phyloP scores from a whole-genome alignment of 2,113 vertebrate genomes.

The Pangasianodon hypophthalmus region DNA sequence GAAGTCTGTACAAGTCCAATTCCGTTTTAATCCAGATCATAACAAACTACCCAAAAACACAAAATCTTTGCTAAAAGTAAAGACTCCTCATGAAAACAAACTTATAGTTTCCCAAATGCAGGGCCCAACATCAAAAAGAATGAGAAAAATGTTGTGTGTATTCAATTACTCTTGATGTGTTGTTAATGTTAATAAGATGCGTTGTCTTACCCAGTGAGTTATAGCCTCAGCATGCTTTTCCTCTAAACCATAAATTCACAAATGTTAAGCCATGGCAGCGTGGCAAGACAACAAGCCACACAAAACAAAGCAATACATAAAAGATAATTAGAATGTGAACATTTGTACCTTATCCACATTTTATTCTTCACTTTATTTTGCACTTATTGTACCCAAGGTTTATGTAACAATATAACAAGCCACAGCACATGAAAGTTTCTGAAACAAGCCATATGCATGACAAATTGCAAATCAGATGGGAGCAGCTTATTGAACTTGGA shows the following conservation, averaged over 20 bases:
- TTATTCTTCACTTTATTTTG: slow-evolving; percentile 52
- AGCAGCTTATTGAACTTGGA: slow-evolving; percentile 55
- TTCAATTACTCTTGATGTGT: slow-evolving; percentile 21
- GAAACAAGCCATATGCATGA: slow-evolving; percentile 37
- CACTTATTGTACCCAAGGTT: slow-evolving; percentile 57
- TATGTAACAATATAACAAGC: slow-evolving; percentile 39
- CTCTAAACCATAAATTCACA: slow-evolving; percentile 75
- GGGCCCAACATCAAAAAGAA: slow-evolving; percentile 17
- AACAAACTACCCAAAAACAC: background rate
- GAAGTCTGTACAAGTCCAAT: background rate
- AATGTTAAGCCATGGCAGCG: slow-evolving; percentile 74
- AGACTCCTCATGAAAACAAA: slow-evolving; percentile 7
- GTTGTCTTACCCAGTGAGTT: slow-evolving; percentile 73
- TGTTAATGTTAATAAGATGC: slow-evolving; percentile 75
- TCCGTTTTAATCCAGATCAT: background rate
- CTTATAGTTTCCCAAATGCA: slow-evolving; percentile 18
- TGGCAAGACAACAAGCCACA: slow-evolving; percentile 47
- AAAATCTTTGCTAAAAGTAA: background rate
- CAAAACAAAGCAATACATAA: slow-evolving; percentile 67
- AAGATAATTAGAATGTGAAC: slow-evolving; percentile 71
- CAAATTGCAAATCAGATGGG: slow-evolving; percentile 46
- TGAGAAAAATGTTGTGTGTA: slow-evolving; percentile 8
- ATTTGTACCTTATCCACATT: slow-evolving; percentile 68
- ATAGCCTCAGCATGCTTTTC: slow-evolving; percentile 67
- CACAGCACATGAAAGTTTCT: slow-evolving; percentile 28